These are phyloP conservation scores for Belgica antarctica DNA, from an alignment of 2,888 invertebrate species.

Conservation along the genomic window DNA sequence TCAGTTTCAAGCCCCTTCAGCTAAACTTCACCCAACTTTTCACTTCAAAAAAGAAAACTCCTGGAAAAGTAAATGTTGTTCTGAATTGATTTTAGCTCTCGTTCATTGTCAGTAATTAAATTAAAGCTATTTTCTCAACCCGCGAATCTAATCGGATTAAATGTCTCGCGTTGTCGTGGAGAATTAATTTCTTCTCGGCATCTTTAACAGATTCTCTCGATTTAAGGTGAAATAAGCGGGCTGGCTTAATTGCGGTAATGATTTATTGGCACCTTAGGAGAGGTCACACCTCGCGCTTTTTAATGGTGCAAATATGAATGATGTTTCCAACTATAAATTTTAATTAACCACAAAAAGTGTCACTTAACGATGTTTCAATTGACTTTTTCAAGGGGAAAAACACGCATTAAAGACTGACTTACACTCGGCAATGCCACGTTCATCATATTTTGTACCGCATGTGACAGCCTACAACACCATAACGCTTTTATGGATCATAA, in stretches of 20 bases:
- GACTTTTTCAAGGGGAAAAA: not conserved
- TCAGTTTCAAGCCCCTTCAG: no score
- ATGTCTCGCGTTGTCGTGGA: not conserved
- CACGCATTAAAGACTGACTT: not conserved
- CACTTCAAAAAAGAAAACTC: not conserved
- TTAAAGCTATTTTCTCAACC: slow-evolving; percentile 1
- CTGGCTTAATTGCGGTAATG: slow-evolving; percentile 28
- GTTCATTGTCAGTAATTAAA: slow-evolving; percentile 10
- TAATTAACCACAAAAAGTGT: slow-evolving; percentile 12
- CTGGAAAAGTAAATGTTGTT: slow-evolving; percentile 6
- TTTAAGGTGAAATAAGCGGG: slow-evolving; percentile 16
- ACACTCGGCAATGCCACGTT: not conserved
- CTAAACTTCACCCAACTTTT: no score
- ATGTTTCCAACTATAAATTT: slow-evolving; percentile 25
- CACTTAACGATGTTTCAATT: slow-evolving; percentile 8
- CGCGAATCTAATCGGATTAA: slow-evolving; percentile 23
- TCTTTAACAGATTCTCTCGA: not conserved
- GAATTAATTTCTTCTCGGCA: not conserved
- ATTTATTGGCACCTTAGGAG: slow-evolving; percentile 21
- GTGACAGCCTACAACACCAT: slow-evolving; percentile 28
- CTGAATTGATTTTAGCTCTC: slow-evolving; percentile 15
- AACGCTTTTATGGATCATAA: slow-evolving; percentile 40
- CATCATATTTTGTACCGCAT: slow-evolving; percentile 1
- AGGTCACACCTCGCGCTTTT: slow-evolving; percentile 27
- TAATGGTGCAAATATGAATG: slow-evolving; percentile 39